These are phyloP conservation scores for Choloepus hoffmanni DNA, from an alignment of 2,113 vertebrate species.

Conservation along the genomic window DNA sequence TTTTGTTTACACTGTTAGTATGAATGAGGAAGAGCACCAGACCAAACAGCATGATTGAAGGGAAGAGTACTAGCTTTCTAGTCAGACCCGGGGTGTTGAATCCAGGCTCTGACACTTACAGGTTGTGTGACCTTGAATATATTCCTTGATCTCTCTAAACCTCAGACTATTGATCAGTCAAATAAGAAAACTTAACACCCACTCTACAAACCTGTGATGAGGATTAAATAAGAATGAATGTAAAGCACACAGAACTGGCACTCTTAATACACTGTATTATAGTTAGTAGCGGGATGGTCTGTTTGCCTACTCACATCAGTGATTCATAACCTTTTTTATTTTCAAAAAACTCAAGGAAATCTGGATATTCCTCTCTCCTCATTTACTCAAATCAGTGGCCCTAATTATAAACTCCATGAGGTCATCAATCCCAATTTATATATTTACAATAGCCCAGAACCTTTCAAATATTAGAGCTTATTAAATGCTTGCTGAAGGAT, in stretches of 20 bases:
- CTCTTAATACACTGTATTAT: not conserved
- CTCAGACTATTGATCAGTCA: not conserved
- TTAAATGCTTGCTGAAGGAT: not conserved
- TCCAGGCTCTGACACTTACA: not conserved
- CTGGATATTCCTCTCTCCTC: not conserved
- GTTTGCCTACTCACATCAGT: not conserved
- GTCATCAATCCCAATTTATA: not conserved
- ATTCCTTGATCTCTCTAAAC: not conserved
- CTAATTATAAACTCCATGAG: slow-evolving; percentile 30
- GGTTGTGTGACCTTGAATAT: not conserved
- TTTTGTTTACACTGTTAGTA: not conserved
- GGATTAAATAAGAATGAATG: not conserved
- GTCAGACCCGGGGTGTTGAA: not conserved
- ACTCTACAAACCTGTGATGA: not conserved
- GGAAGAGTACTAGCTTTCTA: not conserved
- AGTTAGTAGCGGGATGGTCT: not conserved
- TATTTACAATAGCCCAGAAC: not conserved
- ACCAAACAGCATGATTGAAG: not conserved
- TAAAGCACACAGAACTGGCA: not conserved
- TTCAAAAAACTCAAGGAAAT: not conserved
- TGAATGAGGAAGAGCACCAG: not conserved
- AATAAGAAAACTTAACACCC: slow-evolving; percentile 34
- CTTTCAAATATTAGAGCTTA: slow-evolving; percentile 16
- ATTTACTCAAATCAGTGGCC: not conserved
- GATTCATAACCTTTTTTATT: not conserved